Conservation (phyloP, 2,113 vertebrate species). For the Chrysemys picta region DNA sequence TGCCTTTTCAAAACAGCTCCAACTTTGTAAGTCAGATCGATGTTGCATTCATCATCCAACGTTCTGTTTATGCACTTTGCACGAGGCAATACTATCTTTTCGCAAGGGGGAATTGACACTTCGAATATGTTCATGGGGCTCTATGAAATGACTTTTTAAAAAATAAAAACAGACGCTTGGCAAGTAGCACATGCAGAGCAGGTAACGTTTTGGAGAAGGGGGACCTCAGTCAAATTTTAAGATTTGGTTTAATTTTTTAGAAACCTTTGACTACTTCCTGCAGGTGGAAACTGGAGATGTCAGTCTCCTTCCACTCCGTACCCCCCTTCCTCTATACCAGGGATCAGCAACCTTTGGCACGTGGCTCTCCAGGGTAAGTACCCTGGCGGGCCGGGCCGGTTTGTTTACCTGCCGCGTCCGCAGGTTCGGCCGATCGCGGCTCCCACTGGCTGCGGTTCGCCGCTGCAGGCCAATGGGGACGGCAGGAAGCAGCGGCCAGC, state of each 20-base stretch:
- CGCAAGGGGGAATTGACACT: neutral
- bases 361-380: no score
- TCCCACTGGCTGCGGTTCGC: no score
- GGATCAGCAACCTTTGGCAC: no score
- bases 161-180: neutral
- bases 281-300: neutral
- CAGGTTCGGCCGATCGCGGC: no score
- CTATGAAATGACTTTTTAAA: neutral
- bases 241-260: neutral
- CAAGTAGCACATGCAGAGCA: neutral
- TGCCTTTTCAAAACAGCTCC: neutral
- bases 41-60: neutral
- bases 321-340: neutral
- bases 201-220: neutral
- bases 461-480: no score
- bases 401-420: no score
- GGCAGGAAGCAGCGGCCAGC: no score
- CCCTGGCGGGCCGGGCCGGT: no score
- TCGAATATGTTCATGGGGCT: neutral
- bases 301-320: neutral
- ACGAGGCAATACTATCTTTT: neutral
- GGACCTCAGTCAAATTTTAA: neutral
- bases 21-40: neutral
- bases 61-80: neutral
- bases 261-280: neutral